Conservation (phyloP, 2,888 invertebrate genomes). For the Mayetiola destructor region DNA sequence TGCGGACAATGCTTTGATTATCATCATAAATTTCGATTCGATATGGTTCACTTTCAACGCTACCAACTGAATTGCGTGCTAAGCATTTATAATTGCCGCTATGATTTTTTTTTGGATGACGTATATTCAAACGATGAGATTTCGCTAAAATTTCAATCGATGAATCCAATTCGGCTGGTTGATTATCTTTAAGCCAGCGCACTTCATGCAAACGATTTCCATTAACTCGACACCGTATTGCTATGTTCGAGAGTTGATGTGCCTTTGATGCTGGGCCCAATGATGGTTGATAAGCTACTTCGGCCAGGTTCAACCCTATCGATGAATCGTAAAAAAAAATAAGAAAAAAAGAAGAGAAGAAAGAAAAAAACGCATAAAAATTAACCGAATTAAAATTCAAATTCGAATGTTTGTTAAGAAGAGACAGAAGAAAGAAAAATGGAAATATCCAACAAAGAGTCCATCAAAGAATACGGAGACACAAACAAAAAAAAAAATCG, state of each 20-base stretch:
- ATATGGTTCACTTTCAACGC: conserved; percentile 28
- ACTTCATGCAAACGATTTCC: conserved; percentile 24
- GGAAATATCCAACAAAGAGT: too few relatives aligned
- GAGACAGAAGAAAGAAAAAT: too few relatives aligned
- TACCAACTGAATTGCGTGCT: conserved; percentile 52
- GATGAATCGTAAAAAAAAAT: too few relatives aligned
- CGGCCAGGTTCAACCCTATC: neutral
- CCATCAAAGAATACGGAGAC: too few relatives aligned
- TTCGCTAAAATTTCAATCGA: conserved; percentile 44
- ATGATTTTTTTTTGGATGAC: conserved; percentile 33
- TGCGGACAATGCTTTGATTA: neutral
- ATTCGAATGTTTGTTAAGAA: too few relatives aligned
- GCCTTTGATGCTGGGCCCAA: neutral
- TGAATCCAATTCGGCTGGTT: conserved; percentile 43
- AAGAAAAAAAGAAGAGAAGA: too few relatives aligned
- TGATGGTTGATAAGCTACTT: neutral
- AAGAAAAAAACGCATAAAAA: too few relatives aligned
- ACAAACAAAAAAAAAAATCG: too few relatives aligned
- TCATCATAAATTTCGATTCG: neutral
- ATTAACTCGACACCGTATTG: conserved; percentile 26
- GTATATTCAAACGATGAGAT: conserved; percentile 29
- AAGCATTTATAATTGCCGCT: conserved; percentile 62
- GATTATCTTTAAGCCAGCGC: conserved; percentile 43
- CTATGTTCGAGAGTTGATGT: neutral
- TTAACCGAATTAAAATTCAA: too few relatives aligned